These are phyloP conservation scores for Podarcis siculus DNA, from an alignment of 2,797 vertebrate species.

Conservation along the genomic window DNA sequence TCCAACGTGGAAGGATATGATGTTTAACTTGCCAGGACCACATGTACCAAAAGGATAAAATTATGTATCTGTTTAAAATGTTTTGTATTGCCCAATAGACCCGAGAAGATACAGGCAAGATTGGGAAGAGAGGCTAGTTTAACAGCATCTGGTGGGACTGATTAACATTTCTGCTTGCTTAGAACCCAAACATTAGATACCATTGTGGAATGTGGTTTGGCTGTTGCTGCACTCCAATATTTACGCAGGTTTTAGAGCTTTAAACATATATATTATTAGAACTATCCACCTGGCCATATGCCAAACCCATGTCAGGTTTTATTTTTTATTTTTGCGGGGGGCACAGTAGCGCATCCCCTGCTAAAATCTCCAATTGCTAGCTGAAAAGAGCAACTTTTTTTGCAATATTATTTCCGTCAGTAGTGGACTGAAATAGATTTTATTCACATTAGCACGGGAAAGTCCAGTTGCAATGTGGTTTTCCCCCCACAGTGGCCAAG, in stretches of 20 bases:
- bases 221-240: slow-evolving; percentile 32
- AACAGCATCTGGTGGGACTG: slow-evolving; percentile 35
- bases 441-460: not conserved
- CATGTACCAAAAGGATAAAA: not conserved
- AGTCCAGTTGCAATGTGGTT: not conserved
- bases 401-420: not conserved
- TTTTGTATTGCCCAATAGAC: not conserved
- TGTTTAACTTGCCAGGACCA: not conserved
- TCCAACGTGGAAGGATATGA: not conserved
- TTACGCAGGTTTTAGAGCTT: slow-evolving; percentile 35
- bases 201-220: slow-evolving; percentile 7
- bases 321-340: not conserved
- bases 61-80: not conserved
- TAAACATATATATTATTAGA: slow-evolving; percentile 49
- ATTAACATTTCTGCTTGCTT: slow-evolving; percentile 9
- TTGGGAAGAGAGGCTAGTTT: rapidly evolving
- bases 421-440: not conserved
- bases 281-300: not conserved
- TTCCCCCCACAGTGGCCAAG: not conserved
- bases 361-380: not conserved
- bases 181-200: slow-evolving; percentile 34
- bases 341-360: not conserved
- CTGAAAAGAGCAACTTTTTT: not conserved
- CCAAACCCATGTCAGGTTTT: slow-evolving; percentile 28
- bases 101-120: rapidly evolving